Base-by-base conservation (phyloP, 2,888 invertebrate species). In the Lepidochitona cinerea region DNA sequence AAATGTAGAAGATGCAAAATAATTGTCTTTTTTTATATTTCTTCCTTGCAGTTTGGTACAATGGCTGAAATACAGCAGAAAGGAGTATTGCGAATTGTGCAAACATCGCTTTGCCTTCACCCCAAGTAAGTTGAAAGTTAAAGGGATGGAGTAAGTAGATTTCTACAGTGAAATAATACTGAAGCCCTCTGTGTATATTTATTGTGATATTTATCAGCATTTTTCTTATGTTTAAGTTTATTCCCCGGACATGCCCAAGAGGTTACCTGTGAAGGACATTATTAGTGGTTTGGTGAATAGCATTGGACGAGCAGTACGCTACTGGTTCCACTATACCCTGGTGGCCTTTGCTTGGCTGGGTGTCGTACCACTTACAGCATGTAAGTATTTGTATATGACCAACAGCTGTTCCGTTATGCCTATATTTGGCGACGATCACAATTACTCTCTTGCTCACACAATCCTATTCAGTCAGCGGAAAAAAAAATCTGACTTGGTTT, bases 221-320 rank as follows among this genome's bases (percentile, higher is more conserved):
- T n/a, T 54, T 41, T 18, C 9, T 69, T 71, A 37, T 69, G 54
- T 85, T 87, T 7, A 86, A 93, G 92, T 99, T 85, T 99, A 99
- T 92, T 97, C 98, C n/a, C 97, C 98, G 36, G 99, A 99, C 90
- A 99, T 99, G 99, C 99, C 99, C n/a, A 94, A 98, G 76, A 93
- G 98, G 76, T 92, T 99, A 85, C 99, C 99, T 0, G 92, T 99
- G 37, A 94, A 94, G 80, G 99, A 99, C 91, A 95, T 99, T 9
- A 93, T 97, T 0, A 95, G 95, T 65, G 99, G 99, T 1, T 92
- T 98, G 68, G 92, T 97, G 71, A 94, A 95, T 3, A 98, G 97
- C 29, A 94, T 98, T 37, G 95, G 95, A 2, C 96, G 96, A 59
- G 98, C 98, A 0, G 95, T 98, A 0, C 95, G 97, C 87, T 97